phyloP scores from a whole-genome alignment of 30 jellyfish, hydroid and myxozoan genomes.

The Turritopsis rubra region DNA sequence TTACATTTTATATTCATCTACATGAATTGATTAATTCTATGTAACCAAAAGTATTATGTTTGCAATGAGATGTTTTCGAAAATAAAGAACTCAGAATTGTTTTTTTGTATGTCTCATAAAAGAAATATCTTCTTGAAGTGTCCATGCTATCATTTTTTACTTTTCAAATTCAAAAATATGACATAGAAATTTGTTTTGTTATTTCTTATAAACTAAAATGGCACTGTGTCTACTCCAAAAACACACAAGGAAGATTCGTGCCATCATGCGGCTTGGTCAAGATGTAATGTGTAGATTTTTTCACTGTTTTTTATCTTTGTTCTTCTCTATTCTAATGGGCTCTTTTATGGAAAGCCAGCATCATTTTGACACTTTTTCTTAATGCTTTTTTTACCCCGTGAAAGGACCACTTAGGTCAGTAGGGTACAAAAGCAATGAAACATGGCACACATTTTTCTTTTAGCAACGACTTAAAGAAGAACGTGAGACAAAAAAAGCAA shows the following conservation, averaged over 20 bases:
- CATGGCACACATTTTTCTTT: too few relatives aligned
- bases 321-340: too few relatives aligned
- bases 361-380: too few relatives aligned
- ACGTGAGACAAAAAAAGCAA: slow-evolving; percentile 61
- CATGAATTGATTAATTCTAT: neutral
- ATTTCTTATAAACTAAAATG: neutral
- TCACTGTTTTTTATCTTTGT: neutral
- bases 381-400: too few relatives aligned
- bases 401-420: too few relatives aligned
- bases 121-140: too few relatives aligned
- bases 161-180: too few relatives aligned
- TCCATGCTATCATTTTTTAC: too few relatives aligned
- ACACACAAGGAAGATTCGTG: neutral
- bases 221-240: neutral
- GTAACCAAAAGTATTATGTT: neutral
- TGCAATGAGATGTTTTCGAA: neutral
- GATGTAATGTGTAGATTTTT: neutral
- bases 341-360: too few relatives aligned
- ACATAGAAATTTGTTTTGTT: neutral
- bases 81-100: neutral
- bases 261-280: neutral
- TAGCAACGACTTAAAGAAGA: slow-evolving; percentile 76
- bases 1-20: neutral
- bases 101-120: too few relatives aligned
- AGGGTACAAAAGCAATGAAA: too few relatives aligned